Conservation (phyloP, 2,888 invertebrate species). For the Panopea generosa region DNA sequence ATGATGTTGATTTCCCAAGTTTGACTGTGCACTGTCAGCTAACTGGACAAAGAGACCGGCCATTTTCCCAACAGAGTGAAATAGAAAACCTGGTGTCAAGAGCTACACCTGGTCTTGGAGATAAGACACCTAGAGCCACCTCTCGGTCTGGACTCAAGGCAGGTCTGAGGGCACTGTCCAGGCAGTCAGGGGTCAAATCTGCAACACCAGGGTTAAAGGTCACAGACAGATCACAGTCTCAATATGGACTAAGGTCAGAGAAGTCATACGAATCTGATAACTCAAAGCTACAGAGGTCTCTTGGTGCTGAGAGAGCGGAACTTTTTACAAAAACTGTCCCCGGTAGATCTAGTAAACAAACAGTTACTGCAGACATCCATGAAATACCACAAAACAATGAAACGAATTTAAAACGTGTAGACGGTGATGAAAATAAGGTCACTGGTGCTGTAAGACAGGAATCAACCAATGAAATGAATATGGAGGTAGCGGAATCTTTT, state of each 20-base stretch:
- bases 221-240: constrained; percentile 16
- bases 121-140: constrained; percentile 35
- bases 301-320: too few relatives aligned
- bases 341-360: too few relatives aligned
- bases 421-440: too few relatives aligned
- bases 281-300: too few relatives aligned
- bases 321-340: too few relatives aligned
- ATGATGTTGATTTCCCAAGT: constrained; percentile 52
- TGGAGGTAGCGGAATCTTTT: too few relatives aligned
- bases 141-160: constrained; percentile 30
- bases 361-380: too few relatives aligned
- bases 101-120: too few relatives aligned
- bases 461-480: too few relatives aligned
- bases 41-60: constrained; percentile 7
- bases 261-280: not conserved
- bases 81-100: constrained; percentile 6
- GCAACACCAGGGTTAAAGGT: constrained; percentile 30
- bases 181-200: constrained; percentile 38
- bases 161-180: constrained; percentile 31
- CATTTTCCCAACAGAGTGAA: constrained; percentile 25
- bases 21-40: constrained; percentile 58
- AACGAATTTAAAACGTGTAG: too few relatives aligned
- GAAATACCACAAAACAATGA: too few relatives aligned
- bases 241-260: not conserved
- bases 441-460: too few relatives aligned